Conservation (phyloP, 2,113 vertebrate genomes). For the Scolopax mira region DNA sequence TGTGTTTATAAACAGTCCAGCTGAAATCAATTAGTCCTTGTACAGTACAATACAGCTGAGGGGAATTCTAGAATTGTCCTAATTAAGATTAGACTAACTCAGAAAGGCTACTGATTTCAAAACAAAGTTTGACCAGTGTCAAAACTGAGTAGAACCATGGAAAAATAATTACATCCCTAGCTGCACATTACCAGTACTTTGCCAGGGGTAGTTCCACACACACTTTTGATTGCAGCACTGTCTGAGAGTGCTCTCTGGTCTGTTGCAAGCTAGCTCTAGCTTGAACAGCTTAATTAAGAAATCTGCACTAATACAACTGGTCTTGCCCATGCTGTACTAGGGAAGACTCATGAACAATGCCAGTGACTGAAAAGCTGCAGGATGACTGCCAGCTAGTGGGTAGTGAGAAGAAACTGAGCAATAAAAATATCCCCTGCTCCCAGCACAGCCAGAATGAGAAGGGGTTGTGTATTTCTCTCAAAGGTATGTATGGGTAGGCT, state of each 20-base stretch:
- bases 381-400: background rate
- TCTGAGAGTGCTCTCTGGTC: background rate
- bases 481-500: background rate
- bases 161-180: background rate
- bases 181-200: background rate
- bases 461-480: background rate
- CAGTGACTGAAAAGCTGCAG: background rate
- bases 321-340: background rate
- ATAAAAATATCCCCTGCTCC: background rate
- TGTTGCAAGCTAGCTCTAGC: background rate
- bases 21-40: background rate
- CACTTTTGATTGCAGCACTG: background rate
- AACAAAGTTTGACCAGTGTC: background rate
- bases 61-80: background rate
- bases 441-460: background rate
- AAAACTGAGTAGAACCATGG: background rate
- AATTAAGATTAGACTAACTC: background rate
- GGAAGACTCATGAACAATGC: background rate
- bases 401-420: background rate
- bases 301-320: background rate
- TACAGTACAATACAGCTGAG: background rate
- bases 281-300: background rate
- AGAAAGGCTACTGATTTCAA: background rate
- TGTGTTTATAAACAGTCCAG: background rate
- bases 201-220: background rate